Evolutionary conservation across 2,113 vertebrate genomes (phyloP).

Genomic region (Ancistrus triradiatus): DNA sequence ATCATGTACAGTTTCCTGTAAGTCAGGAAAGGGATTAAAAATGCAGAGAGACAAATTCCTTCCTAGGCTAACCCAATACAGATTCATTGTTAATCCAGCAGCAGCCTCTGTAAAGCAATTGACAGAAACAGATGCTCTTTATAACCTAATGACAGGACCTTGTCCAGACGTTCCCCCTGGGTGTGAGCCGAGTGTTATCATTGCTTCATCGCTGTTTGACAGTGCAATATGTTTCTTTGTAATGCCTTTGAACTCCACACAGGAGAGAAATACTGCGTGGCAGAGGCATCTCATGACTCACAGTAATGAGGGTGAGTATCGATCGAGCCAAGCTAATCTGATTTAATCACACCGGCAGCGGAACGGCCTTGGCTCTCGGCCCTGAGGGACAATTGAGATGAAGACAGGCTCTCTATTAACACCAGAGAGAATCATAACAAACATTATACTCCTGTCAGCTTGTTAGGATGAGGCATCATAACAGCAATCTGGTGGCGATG

Average conservation of each 20-base stretch:
- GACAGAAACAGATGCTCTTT: not conserved
- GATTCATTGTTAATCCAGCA: too few relatives aligned
- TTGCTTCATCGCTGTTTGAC: not conserved
- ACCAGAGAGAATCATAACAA: not conserved
- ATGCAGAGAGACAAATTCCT: too few relatives aligned
- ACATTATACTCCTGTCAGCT: conserved; percentile 16
- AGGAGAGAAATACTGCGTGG: conserved; percentile 69
- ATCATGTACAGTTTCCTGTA: too few relatives aligned
- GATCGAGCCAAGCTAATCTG: conserved; percentile 79
- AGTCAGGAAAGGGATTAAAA: too few relatives aligned
- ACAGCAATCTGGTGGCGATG: not conserved
- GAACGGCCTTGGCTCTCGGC: conserved; percentile 62
- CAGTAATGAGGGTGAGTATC: conserved; percentile 73
- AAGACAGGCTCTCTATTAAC: conserved; percentile 21
- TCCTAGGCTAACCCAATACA: too few relatives aligned
- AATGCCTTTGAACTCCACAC: conserved; percentile 79
- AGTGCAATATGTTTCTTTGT: conserved; percentile 71
- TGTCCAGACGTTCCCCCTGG: not conserved
- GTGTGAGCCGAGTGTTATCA: not conserved
- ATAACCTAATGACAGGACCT: not conserved
- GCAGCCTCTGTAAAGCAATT: too few relatives aligned
- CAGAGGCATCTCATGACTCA: conserved; percentile 66
- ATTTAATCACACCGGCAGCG: conserved; percentile 73
- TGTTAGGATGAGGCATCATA: not conserved
- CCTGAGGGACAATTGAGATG: conserved; percentile 36